These are phyloP conservation scores for Oryctes rhinoceros DNA, from an alignment of 1,140 invertebrate species.

Conservation along the genomic window DNA sequence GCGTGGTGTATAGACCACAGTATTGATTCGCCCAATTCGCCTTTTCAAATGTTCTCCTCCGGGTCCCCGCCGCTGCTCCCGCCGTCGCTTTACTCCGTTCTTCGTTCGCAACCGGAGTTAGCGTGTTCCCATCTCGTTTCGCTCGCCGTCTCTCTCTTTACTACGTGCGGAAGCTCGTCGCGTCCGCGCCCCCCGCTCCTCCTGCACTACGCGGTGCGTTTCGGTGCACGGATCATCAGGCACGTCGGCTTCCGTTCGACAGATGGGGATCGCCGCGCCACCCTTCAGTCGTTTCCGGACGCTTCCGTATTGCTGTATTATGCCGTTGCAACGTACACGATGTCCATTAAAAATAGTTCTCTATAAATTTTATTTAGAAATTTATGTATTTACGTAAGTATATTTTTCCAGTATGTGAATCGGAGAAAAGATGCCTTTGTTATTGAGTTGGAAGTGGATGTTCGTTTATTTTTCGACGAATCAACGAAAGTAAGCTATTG, in stretches of 20 bases:
- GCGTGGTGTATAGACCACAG: constrained; percentile 34
- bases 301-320: constrained; percentile 17
- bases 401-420: too few species aligned
- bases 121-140: not conserved
- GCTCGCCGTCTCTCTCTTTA: not conserved
- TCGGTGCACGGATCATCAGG: constrained; percentile 19
- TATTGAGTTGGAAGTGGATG: too few species aligned
- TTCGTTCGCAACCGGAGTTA: not conserved
- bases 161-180: not conserved
- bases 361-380: too few species aligned
- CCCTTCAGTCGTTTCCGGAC: not conserved
- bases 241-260: constrained; percentile 12
- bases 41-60: constrained; percentile 11
- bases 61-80: not conserved
- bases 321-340: not conserved
- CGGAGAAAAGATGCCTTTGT: too few species aligned
- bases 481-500: too few species aligned
- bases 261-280: constrained; percentile 3
- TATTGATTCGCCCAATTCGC: constrained; percentile 38
- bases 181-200: not conserved
- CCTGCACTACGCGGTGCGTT: not conserved
- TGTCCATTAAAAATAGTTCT: too few species aligned
- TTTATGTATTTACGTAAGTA: too few species aligned
- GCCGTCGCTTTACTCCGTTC: not conserved
- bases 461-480: too few species aligned